Base-by-base conservation (phyloP, 92 coral and sea anemone species). In the Isaurus tuberculatus region DNA sequence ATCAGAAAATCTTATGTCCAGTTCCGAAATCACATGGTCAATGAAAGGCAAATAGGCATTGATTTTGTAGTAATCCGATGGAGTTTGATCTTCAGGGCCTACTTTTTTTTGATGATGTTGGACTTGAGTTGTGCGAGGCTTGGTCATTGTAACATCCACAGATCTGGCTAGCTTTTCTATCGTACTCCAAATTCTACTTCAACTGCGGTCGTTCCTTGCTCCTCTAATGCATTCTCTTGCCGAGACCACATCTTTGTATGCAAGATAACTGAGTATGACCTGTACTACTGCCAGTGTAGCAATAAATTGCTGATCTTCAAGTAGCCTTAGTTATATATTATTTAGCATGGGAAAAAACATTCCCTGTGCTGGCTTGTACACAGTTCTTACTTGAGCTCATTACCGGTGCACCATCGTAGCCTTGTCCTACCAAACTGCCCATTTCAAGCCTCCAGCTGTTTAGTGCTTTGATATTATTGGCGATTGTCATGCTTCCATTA, bases 341-440 rank as follows among this genome's bases (percentile, higher is more conserved):
- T 65, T 25, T 68, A 83, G 87, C 79, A 69, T 74, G 75, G 33
- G 29, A 80, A 65, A 74, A 66, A 57, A 77, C 65, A 72, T 85
- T 68, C 65, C 88, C 83, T 71, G 80, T 84, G 87, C 81, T 83
- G 51, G 73, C 83, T 70, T 81, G 90, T 79, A 88, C 46, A 58
- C 88, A 88, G 75, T 74, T 88, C 72, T 64, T 83, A 74, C 80
- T 83, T 48, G 72, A 75, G 32, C 91, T 88, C 88, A 83, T 88
- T 44, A 81, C 81, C 75, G 73, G 8, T 43, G 86, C 90, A 48
- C 86, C 86, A 34, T 87, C 86, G 42, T 73, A 81, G 43, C 90
- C 90, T 70, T 86, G 86, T 36, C 82, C 90, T 49, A 49, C 58
- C 13, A 49, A n/a, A 80, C 75, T 55, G 53, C 19, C 66, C 85